phyloP scores from a whole-genome alignment of 2,113 vertebrate genomes.

The Oenanthe oenanthe region DNA sequence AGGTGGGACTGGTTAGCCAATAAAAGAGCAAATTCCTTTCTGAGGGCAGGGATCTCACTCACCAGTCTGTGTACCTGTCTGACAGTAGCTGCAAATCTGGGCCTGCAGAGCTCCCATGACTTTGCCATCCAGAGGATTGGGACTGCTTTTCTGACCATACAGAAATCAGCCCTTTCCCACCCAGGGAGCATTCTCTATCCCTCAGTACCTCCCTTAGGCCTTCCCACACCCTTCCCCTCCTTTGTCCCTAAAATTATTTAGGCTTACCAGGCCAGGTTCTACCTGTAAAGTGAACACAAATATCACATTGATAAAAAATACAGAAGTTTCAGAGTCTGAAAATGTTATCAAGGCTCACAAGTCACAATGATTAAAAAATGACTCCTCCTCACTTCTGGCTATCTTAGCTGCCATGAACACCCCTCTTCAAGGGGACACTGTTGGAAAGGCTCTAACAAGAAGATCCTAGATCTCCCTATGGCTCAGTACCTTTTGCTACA shows the following conservation, averaged over 20 bases:
- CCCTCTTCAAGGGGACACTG: neutral
- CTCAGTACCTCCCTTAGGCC: neutral
- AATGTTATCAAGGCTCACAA: neutral
- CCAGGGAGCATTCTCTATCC: neutral
- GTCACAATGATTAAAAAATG: fast-evolving
- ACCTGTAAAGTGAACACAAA: neutral
- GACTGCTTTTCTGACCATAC: neutral
- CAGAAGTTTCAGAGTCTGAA: neutral
- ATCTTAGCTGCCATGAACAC: neutral
- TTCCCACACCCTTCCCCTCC: neutral
- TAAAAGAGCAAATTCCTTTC: neutral
- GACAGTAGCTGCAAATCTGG: neutral
- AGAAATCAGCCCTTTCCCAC: neutral
- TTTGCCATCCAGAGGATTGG: neutral
- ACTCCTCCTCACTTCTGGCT: neutral
- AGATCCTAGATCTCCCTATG: fast-evolving
- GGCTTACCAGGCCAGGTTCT: neutral
- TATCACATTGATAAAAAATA: neutral
- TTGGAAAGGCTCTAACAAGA: neutral
- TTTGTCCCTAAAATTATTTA: neutral
- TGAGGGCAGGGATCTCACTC: neutral
- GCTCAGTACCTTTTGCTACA: neutral
- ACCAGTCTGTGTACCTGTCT: neutral
- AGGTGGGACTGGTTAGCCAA: neutral
- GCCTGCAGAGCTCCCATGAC: neutral